These are phyloP conservation scores for Lithobates sylvaticus DNA, from an alignment of 2,797 vertebrate species.

Conservation along the genomic window DNA sequence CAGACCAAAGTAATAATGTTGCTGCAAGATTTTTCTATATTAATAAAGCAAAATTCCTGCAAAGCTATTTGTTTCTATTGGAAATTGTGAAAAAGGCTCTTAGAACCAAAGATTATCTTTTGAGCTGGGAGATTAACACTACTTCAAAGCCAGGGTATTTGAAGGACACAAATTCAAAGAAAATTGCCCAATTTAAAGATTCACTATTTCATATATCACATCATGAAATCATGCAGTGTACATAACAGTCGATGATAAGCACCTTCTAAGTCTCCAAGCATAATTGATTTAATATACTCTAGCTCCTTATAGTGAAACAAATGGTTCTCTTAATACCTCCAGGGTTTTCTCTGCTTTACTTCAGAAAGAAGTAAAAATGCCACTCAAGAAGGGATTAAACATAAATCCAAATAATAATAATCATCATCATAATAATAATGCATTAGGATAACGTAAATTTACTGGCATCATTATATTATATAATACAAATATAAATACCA, in stretches of 20 bases:
- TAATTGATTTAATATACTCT: constrained; percentile 29
- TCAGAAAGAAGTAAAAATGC: constrained; percentile 5
- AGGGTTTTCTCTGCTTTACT: constrained; percentile 13
- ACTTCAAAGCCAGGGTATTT: constrained; percentile 34
- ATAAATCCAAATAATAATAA: background rate
- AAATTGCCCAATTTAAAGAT: constrained; percentile 46
- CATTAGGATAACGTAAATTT: too few species aligned
- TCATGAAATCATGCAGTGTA: constrained; percentile 22
- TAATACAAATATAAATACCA: too few species aligned
- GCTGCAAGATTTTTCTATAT: background rate
- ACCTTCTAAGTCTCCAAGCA: background rate
- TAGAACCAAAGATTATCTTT: constrained; percentile 27
- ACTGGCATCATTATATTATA: too few species aligned
- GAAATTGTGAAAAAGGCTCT: constrained; percentile 6
- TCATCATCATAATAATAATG: too few species aligned
- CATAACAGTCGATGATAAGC: constrained; percentile 29
- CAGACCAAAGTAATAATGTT: background rate
- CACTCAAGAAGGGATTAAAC: constrained; percentile 6
- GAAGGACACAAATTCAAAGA: constrained; percentile 47
- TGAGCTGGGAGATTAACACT: constrained; percentile 49
- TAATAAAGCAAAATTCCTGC: constrained; percentile 8
- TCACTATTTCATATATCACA: constrained; percentile 37
- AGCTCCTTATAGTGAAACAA: constrained; percentile 26
- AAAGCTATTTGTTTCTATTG: constrained; percentile 20
- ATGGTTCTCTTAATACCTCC: background rate